phyloP scores from a whole-genome alignment of 2,797 vertebrate species.

The Margarornis squamiger region DNA sequence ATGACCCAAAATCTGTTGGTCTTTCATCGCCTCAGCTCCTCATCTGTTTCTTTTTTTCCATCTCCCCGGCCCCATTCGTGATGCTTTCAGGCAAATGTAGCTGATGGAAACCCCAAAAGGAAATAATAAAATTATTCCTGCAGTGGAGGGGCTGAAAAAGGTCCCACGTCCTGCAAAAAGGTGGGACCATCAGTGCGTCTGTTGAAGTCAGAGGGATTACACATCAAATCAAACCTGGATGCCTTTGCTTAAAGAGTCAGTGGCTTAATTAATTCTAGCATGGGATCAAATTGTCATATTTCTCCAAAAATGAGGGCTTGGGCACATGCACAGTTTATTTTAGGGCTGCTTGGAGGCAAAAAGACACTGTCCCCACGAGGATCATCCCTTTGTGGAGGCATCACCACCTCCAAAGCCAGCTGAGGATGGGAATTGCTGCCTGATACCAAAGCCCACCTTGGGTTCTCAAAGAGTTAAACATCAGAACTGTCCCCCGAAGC shows the following conservation, averaged over 20 bases:
- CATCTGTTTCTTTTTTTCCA: not conserved
- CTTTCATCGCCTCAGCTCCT: not conserved
- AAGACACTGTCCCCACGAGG: accelerated
- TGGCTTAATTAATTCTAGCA: not conserved
- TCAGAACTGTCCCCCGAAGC: not conserved
- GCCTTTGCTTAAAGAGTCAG: accelerated
- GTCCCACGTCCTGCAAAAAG: not conserved
- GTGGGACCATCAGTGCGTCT: accelerated
- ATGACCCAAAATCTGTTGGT: not conserved
- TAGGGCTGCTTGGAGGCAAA: not conserved
- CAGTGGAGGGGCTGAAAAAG: not conserved
- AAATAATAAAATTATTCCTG: not conserved
- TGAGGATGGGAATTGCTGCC: accelerated
- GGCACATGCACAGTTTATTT: accelerated
- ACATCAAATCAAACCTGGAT: not conserved
- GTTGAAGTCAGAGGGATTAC: accelerated
- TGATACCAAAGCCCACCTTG: not conserved
- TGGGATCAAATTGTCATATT: not conserved
- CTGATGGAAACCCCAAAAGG: not conserved
- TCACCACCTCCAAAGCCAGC: accelerated
- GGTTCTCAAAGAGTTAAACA: not conserved
- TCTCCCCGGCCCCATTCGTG: accelerated
- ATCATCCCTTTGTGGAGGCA: not conserved
- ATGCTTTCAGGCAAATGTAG: not conserved
- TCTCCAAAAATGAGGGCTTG: accelerated